Evolutionary conservation across 2,888 invertebrate genomes (phyloP), one percentile per base, ranked within the genome.

Genomic region (Hydrotaea diabolus): DNA sequence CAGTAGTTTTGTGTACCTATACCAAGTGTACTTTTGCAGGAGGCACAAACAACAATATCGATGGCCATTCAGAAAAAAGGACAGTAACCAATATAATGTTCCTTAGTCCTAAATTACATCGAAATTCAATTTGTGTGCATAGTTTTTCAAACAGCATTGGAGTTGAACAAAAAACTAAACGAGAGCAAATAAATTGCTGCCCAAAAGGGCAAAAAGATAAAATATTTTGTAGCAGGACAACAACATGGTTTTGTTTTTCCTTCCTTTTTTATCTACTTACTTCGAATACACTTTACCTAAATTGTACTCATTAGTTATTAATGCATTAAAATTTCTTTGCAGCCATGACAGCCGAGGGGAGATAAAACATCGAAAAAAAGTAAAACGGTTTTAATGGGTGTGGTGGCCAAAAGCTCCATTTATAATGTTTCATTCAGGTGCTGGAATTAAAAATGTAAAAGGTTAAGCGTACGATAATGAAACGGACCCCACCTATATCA

Each of bases 41-140:
- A 7, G 31, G 31, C 31, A 31, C 2, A 31, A 31, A 31, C 31
- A 7, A 19, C 55, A 19, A 21, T 31, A 17, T 2, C 21, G 55
- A 55, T 55, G 55, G 9, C 55, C 21, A 59, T 13, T 0, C 23
- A 26, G 26, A 26, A 26, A 26, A n/a, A 64, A 36, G 9, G 13
- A 64, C 15, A 36, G 36, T 15, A 17, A 64, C 36, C 23, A 7
- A 64, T 36, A 64, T 64, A 36, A 36, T 64, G 4, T 64, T 17
- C 64, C 17, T 31, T 64, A 64, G 36, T 36, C 31, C 64, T 17
- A 64, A 64, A 36, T 64, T 64, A 64, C 64, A 64, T 36, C 31
- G 36, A 17, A 64, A 36, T 31, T 36, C 36, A 64, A 64, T 64
- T 64, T 64, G 64, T 64, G 64, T 64, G 64, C 36, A 64, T 36